Conservation (phyloP, 2,797 vertebrate species). For the Gouania willdenowi region DNA sequence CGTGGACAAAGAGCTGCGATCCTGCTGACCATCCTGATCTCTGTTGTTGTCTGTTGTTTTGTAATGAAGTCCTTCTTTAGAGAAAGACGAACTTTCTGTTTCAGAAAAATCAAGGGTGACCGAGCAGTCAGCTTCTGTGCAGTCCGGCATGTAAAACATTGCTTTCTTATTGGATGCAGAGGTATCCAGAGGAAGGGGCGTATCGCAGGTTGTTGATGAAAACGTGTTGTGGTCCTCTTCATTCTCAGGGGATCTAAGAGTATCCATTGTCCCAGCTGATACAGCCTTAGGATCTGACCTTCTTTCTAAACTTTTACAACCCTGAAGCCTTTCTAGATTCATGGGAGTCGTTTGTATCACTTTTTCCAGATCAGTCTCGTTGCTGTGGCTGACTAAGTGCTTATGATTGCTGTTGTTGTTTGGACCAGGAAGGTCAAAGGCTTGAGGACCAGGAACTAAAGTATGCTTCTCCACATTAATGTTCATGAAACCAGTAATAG, state of each 20-base stretch:
- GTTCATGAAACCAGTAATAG: constrained; percentile 56
- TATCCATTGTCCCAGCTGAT: constrained; percentile 36
- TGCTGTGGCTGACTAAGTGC: constrained; percentile 63
- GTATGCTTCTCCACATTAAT: constrained; percentile 81
- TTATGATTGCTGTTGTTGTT: constrained; percentile 69
- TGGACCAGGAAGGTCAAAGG: constrained; percentile 76
- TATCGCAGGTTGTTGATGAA: constrained; percentile 77
- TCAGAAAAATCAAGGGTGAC: constrained; percentile 87
- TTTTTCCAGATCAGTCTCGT: constrained; percentile 67
- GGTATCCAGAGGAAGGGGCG: constrained; percentile 72
- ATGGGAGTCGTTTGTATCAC: constrained; percentile 39
- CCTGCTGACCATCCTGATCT: constrained; percentile 33
- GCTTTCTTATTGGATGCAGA: constrained; percentile 75
- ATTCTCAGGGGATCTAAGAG: constrained; percentile 38
- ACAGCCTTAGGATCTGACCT: constrained; percentile 20
- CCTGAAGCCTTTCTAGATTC: constrained; percentile 38
- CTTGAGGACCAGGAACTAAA: constrained; percentile 77
- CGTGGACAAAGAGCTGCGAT: constrained; percentile 62
- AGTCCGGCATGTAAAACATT: constrained; percentile 69
- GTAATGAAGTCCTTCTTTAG: constrained; percentile 45
- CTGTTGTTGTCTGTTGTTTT: constrained; percentile 32
- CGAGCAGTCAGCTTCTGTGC: constrained; percentile 88
- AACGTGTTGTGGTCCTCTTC: constrained; percentile 64
- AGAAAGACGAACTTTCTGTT: constrained; percentile 64
- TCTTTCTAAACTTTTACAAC: constrained; percentile 41